Percentiles rank a stretch among this genome's conserved stretches.
phyloP scores from a whole-genome alignment of 1,140 invertebrate genomes.

The Popillia japonica region DNA sequence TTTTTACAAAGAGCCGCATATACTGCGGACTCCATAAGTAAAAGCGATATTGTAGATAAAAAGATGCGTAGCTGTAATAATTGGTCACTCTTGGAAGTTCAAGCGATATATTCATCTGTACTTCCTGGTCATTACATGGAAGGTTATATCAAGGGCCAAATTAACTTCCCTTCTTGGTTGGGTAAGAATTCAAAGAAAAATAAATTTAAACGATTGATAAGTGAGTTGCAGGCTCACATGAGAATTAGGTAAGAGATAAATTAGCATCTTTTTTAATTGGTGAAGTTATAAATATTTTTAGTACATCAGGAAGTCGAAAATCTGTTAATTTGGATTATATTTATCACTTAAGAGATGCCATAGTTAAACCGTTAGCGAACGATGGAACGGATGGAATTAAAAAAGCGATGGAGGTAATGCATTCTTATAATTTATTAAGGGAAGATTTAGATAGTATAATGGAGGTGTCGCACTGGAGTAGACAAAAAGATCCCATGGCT shows the following conservation, averaged over 20 bases:
- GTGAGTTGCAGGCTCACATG: constrained; percentile 85
- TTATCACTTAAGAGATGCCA: constrained; percentile 72
- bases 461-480: constrained; percentile 87
- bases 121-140: constrained; percentile 87
- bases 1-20: constrained; percentile 75
- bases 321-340: constrained; percentile 87
- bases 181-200: constrained; percentile 90
- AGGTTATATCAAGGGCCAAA: constrained; percentile 78
- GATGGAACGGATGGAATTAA: constrained; percentile 76
- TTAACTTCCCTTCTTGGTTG: constrained; percentile 94
- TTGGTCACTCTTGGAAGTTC: constrained; percentile 91
- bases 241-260: constrained; percentile 70
- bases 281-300: constrained; percentile 54
- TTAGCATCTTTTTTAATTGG: constrained; percentile 25
- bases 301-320: constrained; percentile 78
- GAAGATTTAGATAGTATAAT: constrained; percentile 91
- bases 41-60: constrained; percentile 87
- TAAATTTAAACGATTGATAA: constrained; percentile 83
- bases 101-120: constrained; percentile 92
- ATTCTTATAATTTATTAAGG: constrained; percentile 83
- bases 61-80: constrained; percentile 78
- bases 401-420: constrained; percentile 79
- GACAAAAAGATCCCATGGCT: constrained; percentile 77
- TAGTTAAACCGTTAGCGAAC: constrained; percentile 77
- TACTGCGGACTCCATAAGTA: constrained; percentile 84